These are phyloP conservation scores for Liopterus haemorrhoidalis DNA, from an alignment of 2,888 invertebrate species.

Conservation along the genomic window DNA sequence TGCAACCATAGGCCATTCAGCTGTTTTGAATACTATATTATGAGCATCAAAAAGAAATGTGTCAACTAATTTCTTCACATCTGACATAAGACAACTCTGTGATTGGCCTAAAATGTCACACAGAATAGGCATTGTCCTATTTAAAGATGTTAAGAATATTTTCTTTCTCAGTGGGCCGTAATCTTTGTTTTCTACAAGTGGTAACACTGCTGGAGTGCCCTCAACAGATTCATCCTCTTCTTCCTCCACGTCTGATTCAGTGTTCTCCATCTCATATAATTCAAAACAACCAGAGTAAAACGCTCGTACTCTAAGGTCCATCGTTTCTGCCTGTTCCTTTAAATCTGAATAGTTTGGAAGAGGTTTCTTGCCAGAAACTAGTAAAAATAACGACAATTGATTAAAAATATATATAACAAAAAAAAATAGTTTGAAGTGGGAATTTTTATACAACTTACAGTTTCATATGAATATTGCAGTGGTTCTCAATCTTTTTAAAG, in stretches of 20 bases:
- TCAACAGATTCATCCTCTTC: conserved; percentile 37
- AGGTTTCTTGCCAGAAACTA: conserved; percentile 45
- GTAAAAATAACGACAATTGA: conserved; percentile 10
- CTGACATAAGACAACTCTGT: conserved; percentile 34
- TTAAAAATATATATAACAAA: background rate
- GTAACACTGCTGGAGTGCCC: conserved; percentile 49
- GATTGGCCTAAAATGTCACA: conserved; percentile 16
- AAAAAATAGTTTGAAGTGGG: conserved; percentile 4
- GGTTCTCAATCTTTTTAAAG: too few relatives aligned
- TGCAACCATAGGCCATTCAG: conserved; percentile 65
- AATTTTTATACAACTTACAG: too few relatives aligned
- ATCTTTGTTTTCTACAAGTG: conserved; percentile 60
- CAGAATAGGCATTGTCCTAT: conserved; percentile 45
- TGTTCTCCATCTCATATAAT: conserved; percentile 35
- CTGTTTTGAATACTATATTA: conserved; percentile 67
- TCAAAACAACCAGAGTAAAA: conserved; percentile 54
- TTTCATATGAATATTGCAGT: too few relatives aligned
- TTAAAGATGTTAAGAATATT: conserved; percentile 63
- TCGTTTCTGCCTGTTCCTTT: conserved; percentile 56
- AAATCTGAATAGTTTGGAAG: conserved; percentile 58
- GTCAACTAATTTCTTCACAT: conserved; percentile 52
- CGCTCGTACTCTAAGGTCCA: conserved; percentile 60
- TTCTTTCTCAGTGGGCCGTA: conserved; percentile 61
- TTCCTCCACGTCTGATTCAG: conserved; percentile 30
- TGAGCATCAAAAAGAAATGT: conserved; percentile 63